Evolutionary conservation across 1,140 invertebrate genomes (phyloP), one percentile per base, ranked within the genome.

Genomic region (Drosophila equinoxialis): DNA sequence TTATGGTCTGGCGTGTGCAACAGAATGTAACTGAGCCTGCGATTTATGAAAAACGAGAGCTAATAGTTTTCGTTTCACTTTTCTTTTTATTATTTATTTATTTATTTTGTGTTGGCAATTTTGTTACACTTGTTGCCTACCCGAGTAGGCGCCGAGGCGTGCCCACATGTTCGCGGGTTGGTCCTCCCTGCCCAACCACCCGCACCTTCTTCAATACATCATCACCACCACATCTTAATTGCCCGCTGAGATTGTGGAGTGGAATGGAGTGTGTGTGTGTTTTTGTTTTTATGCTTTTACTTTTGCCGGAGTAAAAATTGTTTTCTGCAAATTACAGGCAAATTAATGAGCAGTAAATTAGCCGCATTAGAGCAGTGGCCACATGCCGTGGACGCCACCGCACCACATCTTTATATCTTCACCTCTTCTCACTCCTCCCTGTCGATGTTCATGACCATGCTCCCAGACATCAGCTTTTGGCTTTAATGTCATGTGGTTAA

Each of bases 331-430:
- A 75, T 89, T 84, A 80, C 80, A 20, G 54, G 77, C 58, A 89
- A 89, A 89, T 84, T 89, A 89, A 89, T 89, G 84, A 89, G 84
- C 80, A 85, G 74, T 90, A 89, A 89, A 89, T 89, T 84, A 90
- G 75, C 84, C 71, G 75, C 84, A 75, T 89, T 89, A 90, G 85
- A 76, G 68, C 79, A 66, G 54, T 65, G 66, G 45, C 65, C 67
- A 39, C 67, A 68, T 74, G 64, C 35, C 48, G 63, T 55, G 45
- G 65, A 70, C 78, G 42, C 42, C 59, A 51, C 59, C 20, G 30
- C 30, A 30, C 23, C 23, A 68, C 51, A 48, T 10, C 37, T 11
- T 39, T 11, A 10, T 8, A 11, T 10, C 37, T 39, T 1, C 37
- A 13, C 2, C 11, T 13, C 37, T 2, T 39, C 37, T 39, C 35